A percentile compares a stretch with the other conserved stretches of the same genome.
These are phyloP conservation scores for Macropus fuliginosus DNA, from an alignment of 2,797 vertebrate species.

Conservation along the genomic window DNA sequence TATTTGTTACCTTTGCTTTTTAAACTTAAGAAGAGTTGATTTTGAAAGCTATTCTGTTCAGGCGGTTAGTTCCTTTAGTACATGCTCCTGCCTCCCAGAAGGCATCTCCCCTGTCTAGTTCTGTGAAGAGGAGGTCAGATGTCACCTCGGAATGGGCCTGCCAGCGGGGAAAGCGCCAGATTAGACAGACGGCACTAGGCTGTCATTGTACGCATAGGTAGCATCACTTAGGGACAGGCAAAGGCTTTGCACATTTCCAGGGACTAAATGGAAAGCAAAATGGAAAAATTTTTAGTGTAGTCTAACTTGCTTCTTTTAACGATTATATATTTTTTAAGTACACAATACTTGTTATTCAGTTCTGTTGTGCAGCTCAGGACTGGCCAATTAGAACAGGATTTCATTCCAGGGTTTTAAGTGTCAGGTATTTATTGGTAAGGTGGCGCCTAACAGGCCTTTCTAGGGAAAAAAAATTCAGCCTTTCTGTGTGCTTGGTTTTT, in stretches of 20 bases:
- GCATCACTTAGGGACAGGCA: conserved; percentile 31
- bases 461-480: conserved; percentile 66
- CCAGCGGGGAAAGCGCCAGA: conserved; percentile 35
- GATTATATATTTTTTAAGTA: conserved; percentile 51
- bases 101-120: not conserved
- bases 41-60: conserved; percentile 51
- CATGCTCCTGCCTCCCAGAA: conserved; percentile 24
- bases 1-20: conserved; percentile 54
- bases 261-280: conserved; percentile 78
- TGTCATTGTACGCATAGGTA: conserved; percentile 23
- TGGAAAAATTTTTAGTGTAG: not conserved
- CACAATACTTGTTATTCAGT: conserved; percentile 45
- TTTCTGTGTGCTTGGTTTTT: conserved; percentile 26
- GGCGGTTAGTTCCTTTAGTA: conserved; percentile 58
- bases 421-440: conserved; percentile 65
- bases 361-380: not conserved
- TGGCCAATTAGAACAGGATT: conserved; percentile 42
- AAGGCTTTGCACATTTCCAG: conserved; percentile 77
- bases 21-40: conserved; percentile 36
- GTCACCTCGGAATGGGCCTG: conserved; percentile 33
- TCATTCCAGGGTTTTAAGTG: conserved; percentile 4
- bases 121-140: conserved; percentile 26
- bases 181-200: conserved; percentile 40
- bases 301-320: conserved; percentile 33
- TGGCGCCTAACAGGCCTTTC: not conserved